These are phyloP conservation scores for Clarias fuscus DNA, from an alignment of 2,797 vertebrate species.

Conservation along the genomic window DNA sequence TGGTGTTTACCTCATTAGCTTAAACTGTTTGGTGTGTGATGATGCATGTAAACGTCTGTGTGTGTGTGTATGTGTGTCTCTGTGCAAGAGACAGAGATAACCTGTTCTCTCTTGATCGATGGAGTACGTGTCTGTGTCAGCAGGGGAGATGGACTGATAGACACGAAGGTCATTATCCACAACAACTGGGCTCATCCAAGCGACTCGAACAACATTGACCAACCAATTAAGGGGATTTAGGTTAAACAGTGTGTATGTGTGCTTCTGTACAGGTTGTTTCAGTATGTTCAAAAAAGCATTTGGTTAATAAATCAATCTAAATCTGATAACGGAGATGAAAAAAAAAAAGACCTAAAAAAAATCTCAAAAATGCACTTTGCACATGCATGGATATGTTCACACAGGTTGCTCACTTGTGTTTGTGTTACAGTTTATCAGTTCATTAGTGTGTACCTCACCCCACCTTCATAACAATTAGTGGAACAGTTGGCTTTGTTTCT, in stretches of 20 bases:
- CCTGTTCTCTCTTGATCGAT: conserved; percentile 44
- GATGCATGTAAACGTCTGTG: conserved; percentile 21
- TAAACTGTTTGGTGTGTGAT: conserved; percentile 40
- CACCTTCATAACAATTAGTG: conserved; percentile 42
- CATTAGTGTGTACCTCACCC: conserved; percentile 45
- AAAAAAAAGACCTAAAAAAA: background rate
- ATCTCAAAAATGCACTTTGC: background rate
- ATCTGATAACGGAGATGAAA: background rate
- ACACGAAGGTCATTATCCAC: conserved; percentile 47
- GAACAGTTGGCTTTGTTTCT: conserved; percentile 37
- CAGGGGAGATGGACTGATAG: conserved; percentile 46
- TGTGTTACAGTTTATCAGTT: conserved; percentile 36
- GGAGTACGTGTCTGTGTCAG: conserved; percentile 40
- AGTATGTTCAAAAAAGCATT: background rate
- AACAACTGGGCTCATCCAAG: conserved; percentile 57
- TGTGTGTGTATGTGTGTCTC: conserved; percentile 15
- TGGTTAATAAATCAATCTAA: conserved; percentile 3
- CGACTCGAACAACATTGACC: conserved; percentile 74
- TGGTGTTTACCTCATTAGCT: conserved; percentile 26
- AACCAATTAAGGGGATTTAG: conserved; percentile 62
- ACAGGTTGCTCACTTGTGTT: conserved; percentile 19
- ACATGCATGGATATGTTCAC: background rate
- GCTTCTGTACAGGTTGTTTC: background rate
- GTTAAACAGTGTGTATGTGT: conserved; percentile 12
- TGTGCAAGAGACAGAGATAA: conserved; percentile 19